Base-by-base conservation (phyloP, 1,140 invertebrate genomes). In the Diabrotica virgifera region DNA sequence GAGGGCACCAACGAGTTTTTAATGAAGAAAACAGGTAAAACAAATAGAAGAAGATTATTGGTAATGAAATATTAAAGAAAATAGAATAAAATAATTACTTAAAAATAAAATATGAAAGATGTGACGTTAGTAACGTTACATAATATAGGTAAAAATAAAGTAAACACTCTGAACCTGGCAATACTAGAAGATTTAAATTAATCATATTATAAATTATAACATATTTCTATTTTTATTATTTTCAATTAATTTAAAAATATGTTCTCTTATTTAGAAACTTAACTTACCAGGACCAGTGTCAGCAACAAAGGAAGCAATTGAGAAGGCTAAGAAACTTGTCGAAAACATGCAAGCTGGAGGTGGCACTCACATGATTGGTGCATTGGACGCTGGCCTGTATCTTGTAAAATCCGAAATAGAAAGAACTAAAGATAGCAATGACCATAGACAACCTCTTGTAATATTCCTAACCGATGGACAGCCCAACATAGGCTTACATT, bases 401-500 rank as follows among this genome's bases (percentile, higher is more conserved):
- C 24, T 54, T 12, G 24, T 13, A n/a, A 54, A 54, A 84, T 0
- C 72, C 89, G 5, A 76, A 83, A 38, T 77, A 87, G 6, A 78
- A 83, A 52, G 77, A 80, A 60, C 52, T 8, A 65, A 67, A 58
- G 53, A 4, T 2, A 55, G 5, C 12, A 14, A 59, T 62, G 60
- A 55, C 6, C 64, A 65, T 54, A 68, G 57, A 38, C 69, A 86
- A 71, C 83, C 87, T 0, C 82, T 90, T 53, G 84, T 91, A 24
- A 83, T 91, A 36, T 91, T 91, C 77, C 76, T 91, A 52, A 91
- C 89, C 0, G 89, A 91, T 75, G 89, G 89, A 46, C 83, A 89
- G 63, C 83, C 88, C 6, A 90, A 87, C 4, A 77, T 84, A 0
- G 88, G 87, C 6, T 81, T 83, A 66, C 84, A 81, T 0, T 76